Evolutionary conservation across 92 coral and sea anemone species (phyloP).

Genomic region (Diadumene lineata): DNA sequence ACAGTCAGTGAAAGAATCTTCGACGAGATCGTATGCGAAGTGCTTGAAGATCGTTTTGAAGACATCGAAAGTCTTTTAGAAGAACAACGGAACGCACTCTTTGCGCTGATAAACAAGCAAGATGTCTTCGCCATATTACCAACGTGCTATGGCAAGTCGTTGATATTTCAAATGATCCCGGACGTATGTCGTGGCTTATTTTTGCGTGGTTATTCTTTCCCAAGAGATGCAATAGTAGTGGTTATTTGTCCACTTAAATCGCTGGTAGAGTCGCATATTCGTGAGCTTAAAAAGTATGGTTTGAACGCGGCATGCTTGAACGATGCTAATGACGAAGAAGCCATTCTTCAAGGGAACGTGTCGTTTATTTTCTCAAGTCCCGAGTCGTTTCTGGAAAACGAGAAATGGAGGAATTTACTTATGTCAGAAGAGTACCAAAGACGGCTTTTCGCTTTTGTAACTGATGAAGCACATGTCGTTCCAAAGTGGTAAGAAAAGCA

Average conservation of each 20-base stretch:
- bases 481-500: conserved; percentile 45
- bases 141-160: conserved; percentile 46
- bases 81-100: conserved; percentile 27
- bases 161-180: conserved; percentile 34
- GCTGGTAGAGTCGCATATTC: conserved; percentile 59
- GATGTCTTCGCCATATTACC: conserved; percentile 43
- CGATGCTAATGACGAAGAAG: conserved; percentile 37
- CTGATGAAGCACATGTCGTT: conserved; percentile 69
- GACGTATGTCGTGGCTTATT: conserved; percentile 38
- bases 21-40: no score
- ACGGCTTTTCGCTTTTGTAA: conserved; percentile 45
- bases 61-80: conserved; percentile 7
- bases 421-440: conserved; percentile 44
- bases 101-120: conserved; percentile 11
- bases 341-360: conserved; percentile 37
- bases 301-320: conserved; percentile 29
- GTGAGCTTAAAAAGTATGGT: conserved; percentile 41
- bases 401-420: conserved; percentile 56
- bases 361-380: conserved; percentile 56
- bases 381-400: conserved; percentile 52
- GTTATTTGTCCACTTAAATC: conserved; percentile 63
- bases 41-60: conserved; percentile 14
- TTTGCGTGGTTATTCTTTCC: conserved; percentile 38
- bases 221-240: conserved; percentile 49
- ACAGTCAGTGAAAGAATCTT: no score